These are phyloP conservation scores for Promerops cafer DNA, from an alignment of 2,113 vertebrate genomes.

Conservation along the genomic window DNA sequence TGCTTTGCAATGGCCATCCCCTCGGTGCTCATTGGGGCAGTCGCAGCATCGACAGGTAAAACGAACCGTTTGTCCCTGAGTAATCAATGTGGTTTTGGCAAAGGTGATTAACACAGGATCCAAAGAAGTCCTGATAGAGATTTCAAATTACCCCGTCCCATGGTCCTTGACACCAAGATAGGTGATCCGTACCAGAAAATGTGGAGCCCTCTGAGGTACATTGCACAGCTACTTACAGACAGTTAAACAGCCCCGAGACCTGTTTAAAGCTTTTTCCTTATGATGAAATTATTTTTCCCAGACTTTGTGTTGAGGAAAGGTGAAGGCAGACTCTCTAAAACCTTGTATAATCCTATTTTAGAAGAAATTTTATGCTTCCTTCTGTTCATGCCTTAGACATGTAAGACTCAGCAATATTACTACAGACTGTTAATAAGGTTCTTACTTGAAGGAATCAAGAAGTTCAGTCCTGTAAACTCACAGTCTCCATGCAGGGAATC, in stretches of 20 bases:
- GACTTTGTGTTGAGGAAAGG: not conserved
- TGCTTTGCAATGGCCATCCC: conserved; percentile 76
- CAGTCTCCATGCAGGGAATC: not conserved
- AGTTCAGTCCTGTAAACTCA: not conserved
- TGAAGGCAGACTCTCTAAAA: not conserved
- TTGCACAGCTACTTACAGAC: not conserved
- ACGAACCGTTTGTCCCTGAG: rapidly evolving
- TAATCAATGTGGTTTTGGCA: not conserved
- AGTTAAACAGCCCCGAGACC: not conserved
- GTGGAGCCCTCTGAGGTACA: not conserved
- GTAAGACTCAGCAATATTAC: not conserved
- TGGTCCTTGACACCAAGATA: not conserved
- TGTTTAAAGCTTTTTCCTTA: not conserved
- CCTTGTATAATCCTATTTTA: not conserved
- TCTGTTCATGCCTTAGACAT: not conserved
- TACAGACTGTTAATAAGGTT: not conserved
- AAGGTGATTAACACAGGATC: not conserved
- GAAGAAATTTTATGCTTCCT: not conserved
- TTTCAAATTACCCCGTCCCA: not conserved
- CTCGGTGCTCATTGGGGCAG: conserved; percentile 75
- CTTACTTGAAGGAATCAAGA: not conserved
- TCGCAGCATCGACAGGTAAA: conserved; percentile 80
- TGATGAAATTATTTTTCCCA: not conserved
- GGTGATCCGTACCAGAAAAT: not conserved
- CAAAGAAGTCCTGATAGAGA: not conserved